Evolutionary conservation across 2,113 vertebrate species (phyloP).

Genomic region (Ellobius talpinus): DNA sequence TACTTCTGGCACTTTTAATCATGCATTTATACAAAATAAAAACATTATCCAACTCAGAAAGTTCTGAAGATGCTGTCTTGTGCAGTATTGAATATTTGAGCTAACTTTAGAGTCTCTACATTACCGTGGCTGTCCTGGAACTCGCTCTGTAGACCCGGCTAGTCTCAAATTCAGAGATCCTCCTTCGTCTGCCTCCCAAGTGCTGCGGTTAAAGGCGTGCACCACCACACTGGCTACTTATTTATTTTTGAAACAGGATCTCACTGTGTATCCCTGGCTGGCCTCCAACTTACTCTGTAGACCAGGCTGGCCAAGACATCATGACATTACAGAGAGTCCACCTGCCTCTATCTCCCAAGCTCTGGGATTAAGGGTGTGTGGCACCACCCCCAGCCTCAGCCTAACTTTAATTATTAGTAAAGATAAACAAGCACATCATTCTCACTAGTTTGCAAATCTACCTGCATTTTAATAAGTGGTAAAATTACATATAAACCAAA

Average conservation of each 20-base stretch:
- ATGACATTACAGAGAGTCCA: background rate
- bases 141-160: background rate
- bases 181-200: background rate
- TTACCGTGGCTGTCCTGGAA: background rate
- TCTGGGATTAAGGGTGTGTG: background rate
- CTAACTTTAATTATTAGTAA: background rate
- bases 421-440: background rate
- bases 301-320: background rate
- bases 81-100: background rate
- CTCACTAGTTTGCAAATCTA: background rate
- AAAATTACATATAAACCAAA: background rate
- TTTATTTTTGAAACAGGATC: background rate
- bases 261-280: background rate
- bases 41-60: background rate
- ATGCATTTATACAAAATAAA: background rate
- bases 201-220: background rate
- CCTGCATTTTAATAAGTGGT: background rate
- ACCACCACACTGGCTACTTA: no score
- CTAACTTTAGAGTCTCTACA: background rate
- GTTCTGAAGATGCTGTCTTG: background rate
- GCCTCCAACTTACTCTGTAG: background rate
- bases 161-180: background rate
- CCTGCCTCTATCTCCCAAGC: background rate
- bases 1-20: background rate
- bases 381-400: background rate